These are phyloP conservation scores for Pecten maximus DNA, from an alignment of 2,888 invertebrate species.

Conservation along the genomic window DNA sequence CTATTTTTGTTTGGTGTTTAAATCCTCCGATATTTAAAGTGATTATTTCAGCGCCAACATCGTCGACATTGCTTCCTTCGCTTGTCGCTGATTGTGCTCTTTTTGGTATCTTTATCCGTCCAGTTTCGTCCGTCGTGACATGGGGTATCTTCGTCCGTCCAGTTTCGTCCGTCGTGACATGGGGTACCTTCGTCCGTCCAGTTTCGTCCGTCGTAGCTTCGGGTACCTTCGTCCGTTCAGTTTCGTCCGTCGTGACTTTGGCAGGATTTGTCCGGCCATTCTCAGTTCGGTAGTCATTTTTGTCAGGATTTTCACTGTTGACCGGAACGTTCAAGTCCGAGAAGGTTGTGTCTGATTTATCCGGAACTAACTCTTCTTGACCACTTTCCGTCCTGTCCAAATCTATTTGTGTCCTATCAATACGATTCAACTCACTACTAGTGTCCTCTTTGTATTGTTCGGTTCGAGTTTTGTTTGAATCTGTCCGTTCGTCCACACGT, in stretches of 20 bases:
- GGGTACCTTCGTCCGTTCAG: no score
- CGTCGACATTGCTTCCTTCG: slow-evolving; percentile 36
- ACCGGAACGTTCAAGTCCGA: neutral
- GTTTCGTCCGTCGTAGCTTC: no score
- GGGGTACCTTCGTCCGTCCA: no score
- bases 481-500: neutral
- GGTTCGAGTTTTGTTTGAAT: neutral
- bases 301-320: neutral
- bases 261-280: neutral
- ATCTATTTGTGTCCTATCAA: neutral
- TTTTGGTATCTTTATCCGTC: neutral
- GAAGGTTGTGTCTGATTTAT: neutral
- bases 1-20: slow-evolving; percentile 63
- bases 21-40: slow-evolving; percentile 66
- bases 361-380: neutral
- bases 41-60: slow-evolving; percentile 57
- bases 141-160: neutral
- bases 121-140: neutral
- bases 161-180: neutral
- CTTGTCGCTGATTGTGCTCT: neutral
- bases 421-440: neutral
- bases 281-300: neutral
- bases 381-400: neutral
- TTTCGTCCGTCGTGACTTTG: neutral
- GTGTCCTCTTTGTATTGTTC: neutral